phyloP scores from a whole-genome alignment of 2,797 vertebrate species.

The Pantherophis alleghaniensis region DNA sequence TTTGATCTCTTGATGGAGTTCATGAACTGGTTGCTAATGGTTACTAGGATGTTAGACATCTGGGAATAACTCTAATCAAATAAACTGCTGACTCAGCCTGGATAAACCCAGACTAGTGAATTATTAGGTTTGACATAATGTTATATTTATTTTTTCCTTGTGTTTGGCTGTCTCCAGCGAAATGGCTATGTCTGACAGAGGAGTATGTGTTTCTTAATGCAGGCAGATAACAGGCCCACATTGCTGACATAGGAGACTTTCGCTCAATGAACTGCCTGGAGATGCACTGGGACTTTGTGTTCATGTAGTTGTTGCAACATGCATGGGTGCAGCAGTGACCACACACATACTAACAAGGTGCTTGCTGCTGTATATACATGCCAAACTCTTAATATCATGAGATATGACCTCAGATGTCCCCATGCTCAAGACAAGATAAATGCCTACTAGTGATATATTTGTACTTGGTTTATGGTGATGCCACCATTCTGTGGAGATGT shows the following conservation, averaged over 20 bases:
- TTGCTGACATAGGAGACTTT: slow-evolving; percentile 30
- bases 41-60: neutral
- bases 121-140: slow-evolving; percentile 52
- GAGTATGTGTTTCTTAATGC: neutral
- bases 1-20: slow-evolving; percentile 29
- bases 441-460: neutral
- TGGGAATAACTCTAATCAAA: slow-evolving; percentile 56
- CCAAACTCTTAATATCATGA: neutral
- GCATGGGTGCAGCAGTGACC: neutral
- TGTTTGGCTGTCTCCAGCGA: slow-evolving; percentile 41
- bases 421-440: neutral
- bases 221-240: neutral
- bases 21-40: slow-evolving; percentile 51
- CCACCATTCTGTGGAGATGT: neutral
- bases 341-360: neutral
- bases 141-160: slow-evolving; percentile 45
- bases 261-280: slow-evolving; percentile 1
- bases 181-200: slow-evolving; percentile 23
- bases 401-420: neutral
- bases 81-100: slow-evolving; percentile 54
- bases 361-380: neutral
- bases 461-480: neutral
- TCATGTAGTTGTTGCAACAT: neutral
- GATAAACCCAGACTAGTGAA: slow-evolving; percentile 42
- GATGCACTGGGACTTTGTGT: neutral